A percentile compares a stretch with the other conserved stretches of the same genome.
Evolutionary conservation across 2,797 vertebrate species (phyloP).

Genomic region (Acipenser transmontanus): DNA sequence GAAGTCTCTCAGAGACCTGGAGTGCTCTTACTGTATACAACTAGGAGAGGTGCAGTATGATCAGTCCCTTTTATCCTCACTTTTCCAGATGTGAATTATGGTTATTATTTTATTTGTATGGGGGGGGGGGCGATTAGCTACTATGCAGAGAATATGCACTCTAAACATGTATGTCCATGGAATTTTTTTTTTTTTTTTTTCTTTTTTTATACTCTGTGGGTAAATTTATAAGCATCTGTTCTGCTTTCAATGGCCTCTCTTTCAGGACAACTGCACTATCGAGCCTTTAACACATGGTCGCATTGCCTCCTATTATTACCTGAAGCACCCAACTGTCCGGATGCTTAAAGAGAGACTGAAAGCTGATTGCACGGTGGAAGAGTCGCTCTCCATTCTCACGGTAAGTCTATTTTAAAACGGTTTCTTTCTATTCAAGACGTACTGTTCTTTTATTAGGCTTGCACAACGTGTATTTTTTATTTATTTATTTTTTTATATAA

Average conservation of each 20-base stretch:
- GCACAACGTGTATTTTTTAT: conserved; percentile 1
- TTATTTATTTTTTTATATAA: not conserved
- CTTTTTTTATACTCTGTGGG: not conserved
- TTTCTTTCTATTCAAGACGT: conserved; percentile 8
- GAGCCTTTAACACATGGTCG: conserved; percentile 78
- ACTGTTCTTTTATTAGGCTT: not conserved
- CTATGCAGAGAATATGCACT: no score
- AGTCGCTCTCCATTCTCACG: conserved; percentile 79
- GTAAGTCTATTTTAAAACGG: conserved; percentile 55
- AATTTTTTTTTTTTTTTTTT: no score
- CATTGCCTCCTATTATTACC: conserved; percentile 91
- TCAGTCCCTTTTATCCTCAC: conserved; percentile 6
- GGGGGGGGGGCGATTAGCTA: no score
- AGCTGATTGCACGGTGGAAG: conserved; percentile 70
- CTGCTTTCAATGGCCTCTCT: not conserved
- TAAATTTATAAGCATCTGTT: not conserved
- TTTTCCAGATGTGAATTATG: conserved; percentile 5
- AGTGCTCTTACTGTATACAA: conserved; percentile 86
- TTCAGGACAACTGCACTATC: conserved; percentile 77
- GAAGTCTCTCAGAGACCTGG: conserved; percentile 79
- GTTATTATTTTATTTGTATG: conserved; percentile 5
- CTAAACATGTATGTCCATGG: no score
- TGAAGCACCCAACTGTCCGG: conserved; percentile 84
- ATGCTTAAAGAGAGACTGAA: conserved; percentile 85
- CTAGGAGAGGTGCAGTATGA: conserved; percentile 71